These are phyloP conservation scores for Biston betularia DNA, from an alignment of 2,888 invertebrate genomes.

Conservation along the genomic window DNA sequence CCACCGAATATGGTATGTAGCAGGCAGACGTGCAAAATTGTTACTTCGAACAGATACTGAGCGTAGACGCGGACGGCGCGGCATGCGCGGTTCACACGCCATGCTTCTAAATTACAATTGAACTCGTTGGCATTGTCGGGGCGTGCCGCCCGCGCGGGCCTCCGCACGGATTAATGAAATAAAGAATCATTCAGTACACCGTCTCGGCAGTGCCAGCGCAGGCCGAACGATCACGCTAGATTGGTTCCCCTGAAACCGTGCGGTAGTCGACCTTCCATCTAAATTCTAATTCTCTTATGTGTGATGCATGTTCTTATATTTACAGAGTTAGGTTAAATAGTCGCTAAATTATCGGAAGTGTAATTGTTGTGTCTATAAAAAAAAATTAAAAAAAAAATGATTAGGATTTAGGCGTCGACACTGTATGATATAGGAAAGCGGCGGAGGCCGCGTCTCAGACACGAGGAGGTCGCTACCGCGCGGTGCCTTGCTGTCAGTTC, in stretches of 20 bases:
- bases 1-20: constrained; percentile 50
- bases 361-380: constrained; percentile 47
- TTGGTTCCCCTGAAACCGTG: constrained; percentile 56
- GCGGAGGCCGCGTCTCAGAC: constrained; percentile 20
- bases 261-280: constrained; percentile 52
- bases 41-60: constrained; percentile 48
- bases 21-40: constrained; percentile 54
- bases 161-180: constrained; percentile 24
- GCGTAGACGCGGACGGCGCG: constrained; percentile 42
- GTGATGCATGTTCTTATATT: constrained; percentile 46
- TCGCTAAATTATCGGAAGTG: constrained; percentile 46
- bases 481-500: constrained; percentile 57
- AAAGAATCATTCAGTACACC: constrained; percentile 25
- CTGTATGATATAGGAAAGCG: constrained; percentile 43
- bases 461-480: constrained; percentile 48
- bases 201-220: constrained; percentile 43
- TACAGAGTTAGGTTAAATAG: constrained; percentile 46
- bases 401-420: constrained; percentile 44
- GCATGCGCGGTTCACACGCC: constrained; percentile 55
- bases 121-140: constrained; percentile 25
- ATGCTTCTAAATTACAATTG: constrained; percentile 53
- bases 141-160: constrained; percentile 3
- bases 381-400: constrained; percentile 36
- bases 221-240: constrained; percentile 55
- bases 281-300: constrained; percentile 43